phyloP scores from a whole-genome alignment of 2,113 vertebrate species.

The Tragelaphus buxtoni region DNA sequence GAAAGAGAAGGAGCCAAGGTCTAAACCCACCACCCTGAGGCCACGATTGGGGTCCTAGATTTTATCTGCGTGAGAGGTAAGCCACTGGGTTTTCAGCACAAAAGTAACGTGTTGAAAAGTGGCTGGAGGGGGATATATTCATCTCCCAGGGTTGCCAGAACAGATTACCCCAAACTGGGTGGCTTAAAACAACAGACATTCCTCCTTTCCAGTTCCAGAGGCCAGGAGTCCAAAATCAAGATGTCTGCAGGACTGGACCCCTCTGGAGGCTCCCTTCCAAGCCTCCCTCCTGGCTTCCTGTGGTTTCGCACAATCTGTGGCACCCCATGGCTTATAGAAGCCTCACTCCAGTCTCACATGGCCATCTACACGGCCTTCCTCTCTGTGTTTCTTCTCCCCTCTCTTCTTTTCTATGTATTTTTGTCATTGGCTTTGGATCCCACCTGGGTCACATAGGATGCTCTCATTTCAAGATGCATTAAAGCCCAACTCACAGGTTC shows the following conservation, averaged over 20 bases:
- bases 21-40: background rate
- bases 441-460: background rate
- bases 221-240: background rate
- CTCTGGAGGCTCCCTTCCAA: accelerated
- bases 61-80: background rate
- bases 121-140: accelerated
- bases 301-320: too few relatives aligned
- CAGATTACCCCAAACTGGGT: background rate
- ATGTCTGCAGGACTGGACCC: too few relatives aligned
- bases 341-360: background rate
- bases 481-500: background rate
- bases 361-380: background rate
- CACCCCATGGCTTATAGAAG: accelerated
- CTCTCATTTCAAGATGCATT: background rate
- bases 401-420: background rate
- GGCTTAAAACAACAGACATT: background rate
- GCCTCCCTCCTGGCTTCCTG: background rate
- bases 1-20: accelerated
- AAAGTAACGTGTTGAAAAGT: background rate
- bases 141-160: background rate
- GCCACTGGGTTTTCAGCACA: background rate
- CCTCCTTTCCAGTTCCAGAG: background rate
- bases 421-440: background rate
- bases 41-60: accelerated
- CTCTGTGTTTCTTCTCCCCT: background rate